Evolutionary conservation across 2,113 vertebrate genomes (phyloP), one percentile per base, ranked within the genome.

Genomic region (Pseudorhombus dupliciocellatus): DNA sequence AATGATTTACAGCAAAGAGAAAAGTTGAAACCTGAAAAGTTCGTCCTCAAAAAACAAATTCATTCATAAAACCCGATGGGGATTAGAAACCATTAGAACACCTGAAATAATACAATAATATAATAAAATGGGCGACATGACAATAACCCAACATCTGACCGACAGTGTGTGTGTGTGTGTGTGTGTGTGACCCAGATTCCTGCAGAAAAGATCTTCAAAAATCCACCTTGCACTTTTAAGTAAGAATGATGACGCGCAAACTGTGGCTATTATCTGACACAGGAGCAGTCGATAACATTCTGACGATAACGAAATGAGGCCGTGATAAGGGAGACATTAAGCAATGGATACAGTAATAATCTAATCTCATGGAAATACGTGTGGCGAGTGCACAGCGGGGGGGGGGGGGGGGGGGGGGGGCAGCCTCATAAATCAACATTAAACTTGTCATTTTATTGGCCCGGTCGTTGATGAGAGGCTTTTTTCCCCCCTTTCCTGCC

Each of bases 391-490:
- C 48, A 54, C 58, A 65, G 48, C 64, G 54, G 70, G 58, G 58
- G 79, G 57, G 54, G 70, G 58, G 58, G 79, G 57, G 54, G 70
- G 58, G 58, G 79, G 57, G 54, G 70, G 58, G 58, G 79, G 57
- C 66, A 73, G 64, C 12, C 68, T 85, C 88, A 85, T 90, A 73
- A 79, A 90, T 91, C 90, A 87, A 59, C 59, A 80, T 87, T 53
- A 75, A 75, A 84, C 14, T 16, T 64, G 53, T 22, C n/a, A 63
- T 81, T 69, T 84, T 65, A 87, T 77, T 69, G 80, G 85, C 80
- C 80, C 77, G 72, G 80, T 82, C 71, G 50, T 70, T 85, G 76
- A 73, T 84, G 77, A 71, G 70, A 66, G 66, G 48, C n/a, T 40
- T 54, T 79, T 63, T 63, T 71, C 18, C 18, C 4, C 12, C 4